Evolutionary conservation across 2,797 vertebrate species (phyloP).

Genomic region (Diceros bicornis): DNA sequence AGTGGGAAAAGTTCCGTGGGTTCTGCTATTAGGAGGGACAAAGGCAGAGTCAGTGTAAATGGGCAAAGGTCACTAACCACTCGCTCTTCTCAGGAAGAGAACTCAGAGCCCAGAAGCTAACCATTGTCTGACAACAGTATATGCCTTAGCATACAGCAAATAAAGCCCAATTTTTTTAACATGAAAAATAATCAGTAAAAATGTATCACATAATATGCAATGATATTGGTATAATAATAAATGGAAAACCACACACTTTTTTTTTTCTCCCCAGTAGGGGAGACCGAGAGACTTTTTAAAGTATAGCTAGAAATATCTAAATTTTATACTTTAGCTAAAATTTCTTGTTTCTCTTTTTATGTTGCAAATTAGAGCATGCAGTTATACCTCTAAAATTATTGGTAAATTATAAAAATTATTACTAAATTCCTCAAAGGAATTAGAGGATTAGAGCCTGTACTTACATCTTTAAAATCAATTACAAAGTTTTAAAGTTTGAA

Average conservation of each 20-base stretch:
- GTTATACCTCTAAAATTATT: slow-evolving; percentile 6
- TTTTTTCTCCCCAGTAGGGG: neutral
- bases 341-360: neutral
- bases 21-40: neutral
- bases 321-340: neutral
- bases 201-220: neutral
- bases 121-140: neutral
- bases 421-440: neutral
- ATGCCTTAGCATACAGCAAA: neutral
- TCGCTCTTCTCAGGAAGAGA: neutral
- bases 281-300: neutral
- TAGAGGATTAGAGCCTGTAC: neutral
- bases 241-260: neutral
- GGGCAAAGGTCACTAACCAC: neutral
- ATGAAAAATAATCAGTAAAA: neutral
- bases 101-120: neutral
- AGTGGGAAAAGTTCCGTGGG: neutral
- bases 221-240: neutral
- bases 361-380: neutral
- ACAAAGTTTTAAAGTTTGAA: neutral
- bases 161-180: neutral
- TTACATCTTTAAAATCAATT: slow-evolving; percentile 15
- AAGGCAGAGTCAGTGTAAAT: neutral
- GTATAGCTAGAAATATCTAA: neutral
- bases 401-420: slow-evolving; percentile 29